phyloP scores from a whole-genome alignment of 2,888 invertebrate species.

The Marronus borbonicus region DNA sequence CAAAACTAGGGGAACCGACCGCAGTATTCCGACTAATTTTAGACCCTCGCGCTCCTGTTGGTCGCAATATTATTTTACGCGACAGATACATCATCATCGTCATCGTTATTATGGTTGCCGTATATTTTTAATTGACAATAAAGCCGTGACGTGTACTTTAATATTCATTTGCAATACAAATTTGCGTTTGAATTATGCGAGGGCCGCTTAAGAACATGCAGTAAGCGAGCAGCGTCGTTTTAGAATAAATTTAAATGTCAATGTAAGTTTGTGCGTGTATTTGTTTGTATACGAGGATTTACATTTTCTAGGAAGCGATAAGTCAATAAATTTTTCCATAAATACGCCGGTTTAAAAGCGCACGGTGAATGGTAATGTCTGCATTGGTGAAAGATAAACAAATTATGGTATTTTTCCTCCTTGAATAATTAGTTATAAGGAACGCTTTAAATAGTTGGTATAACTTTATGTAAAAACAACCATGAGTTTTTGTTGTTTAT shows the following conservation, averaged over 20 bases:
- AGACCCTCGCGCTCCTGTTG: not conserved
- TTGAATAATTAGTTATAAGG: not conserved
- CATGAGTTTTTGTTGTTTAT: no score
- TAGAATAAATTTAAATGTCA: conserved; percentile 10
- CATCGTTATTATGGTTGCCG: conserved; percentile 5
- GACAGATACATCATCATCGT: conserved; percentile 33
- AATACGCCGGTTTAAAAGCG: not conserved
- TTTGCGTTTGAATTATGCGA: conserved; percentile 6
- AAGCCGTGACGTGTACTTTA: conserved; percentile 10
- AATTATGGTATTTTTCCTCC: not conserved
- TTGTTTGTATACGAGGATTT: not conserved
- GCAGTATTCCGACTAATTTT: conserved; percentile 33
- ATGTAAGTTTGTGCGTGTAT: not conserved
- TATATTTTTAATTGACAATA: conserved; percentile 39
- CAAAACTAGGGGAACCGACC: conserved; percentile 21
- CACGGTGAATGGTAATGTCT: not conserved
- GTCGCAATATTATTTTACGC: conserved; percentile 25
- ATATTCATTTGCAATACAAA: conserved; percentile 25
- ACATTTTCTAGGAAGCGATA: conserved; percentile 9
- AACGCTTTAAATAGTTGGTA: not conserved
- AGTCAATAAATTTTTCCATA: not conserved
- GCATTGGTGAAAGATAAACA: conserved; percentile 6
- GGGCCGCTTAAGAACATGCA: not conserved
- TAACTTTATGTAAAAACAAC: no score
- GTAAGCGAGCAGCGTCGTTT: not conserved